Evolutionary conservation across 2,888 invertebrate species (phyloP).

Genomic region (Diploptera punctata): DNA sequence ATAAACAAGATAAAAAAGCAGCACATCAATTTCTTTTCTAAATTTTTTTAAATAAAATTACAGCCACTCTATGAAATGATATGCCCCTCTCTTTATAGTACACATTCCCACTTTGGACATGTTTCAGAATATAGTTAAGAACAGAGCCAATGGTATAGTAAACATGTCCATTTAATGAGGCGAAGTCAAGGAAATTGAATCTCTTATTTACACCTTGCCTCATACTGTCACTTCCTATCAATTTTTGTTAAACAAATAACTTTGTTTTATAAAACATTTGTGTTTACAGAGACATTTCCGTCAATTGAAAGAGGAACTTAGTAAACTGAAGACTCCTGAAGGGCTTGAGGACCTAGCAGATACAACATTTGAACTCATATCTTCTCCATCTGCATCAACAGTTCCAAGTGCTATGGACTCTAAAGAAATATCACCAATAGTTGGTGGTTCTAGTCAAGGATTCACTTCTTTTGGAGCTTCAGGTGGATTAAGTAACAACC

Average conservation of each 20-base stretch:
- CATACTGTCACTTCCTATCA: neutral
- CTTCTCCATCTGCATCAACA: constrained; percentile 38
- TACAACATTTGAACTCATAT: constrained; percentile 40
- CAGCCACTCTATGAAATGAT: no score
- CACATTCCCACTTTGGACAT: no score
- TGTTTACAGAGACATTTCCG: constrained; percentile 75
- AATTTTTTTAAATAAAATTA: no score
- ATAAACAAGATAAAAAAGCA: no score
- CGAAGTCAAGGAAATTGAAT: no score
- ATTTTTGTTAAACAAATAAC: neutral
- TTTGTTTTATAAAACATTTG: neutral
- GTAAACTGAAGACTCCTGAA: constrained; percentile 79
- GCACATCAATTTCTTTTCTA: no score
- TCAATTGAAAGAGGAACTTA: constrained; percentile 84
- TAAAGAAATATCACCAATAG: constrained; percentile 33
- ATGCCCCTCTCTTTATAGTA: no score
- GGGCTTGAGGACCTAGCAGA: constrained; percentile 71
- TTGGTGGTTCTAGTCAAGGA: constrained; percentile 10
- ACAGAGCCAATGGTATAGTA: no score
- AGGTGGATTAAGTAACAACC: constrained; percentile 45
- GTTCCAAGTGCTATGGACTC: constrained; percentile 34
- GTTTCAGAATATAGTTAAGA: no score
- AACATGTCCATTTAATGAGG: no score
- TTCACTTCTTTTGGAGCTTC: constrained; percentile 46
- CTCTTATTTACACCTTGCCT: no score